Evolutionary conservation across 2,797 vertebrate genomes (phyloP).

Genomic region (Miichthys miiuy): DNA sequence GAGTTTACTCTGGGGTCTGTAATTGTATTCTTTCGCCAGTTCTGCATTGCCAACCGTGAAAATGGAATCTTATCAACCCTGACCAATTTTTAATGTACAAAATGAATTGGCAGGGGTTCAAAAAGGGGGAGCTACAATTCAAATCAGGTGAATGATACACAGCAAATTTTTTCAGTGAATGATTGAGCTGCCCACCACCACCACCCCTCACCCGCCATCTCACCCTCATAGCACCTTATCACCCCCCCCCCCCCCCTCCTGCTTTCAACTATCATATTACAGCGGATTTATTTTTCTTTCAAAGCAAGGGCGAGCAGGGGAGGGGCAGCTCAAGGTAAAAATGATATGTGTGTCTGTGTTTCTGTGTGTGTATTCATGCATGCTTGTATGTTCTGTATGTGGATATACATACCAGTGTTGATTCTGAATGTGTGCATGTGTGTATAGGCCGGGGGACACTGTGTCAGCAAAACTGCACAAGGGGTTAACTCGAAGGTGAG

Average conservation of each 20-base stretch:
- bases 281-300: constrained; percentile 85
- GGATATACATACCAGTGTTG: constrained; percentile 28
- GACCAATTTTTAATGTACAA: constrained; percentile 99
- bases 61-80: constrained; percentile 99
- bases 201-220: constrained; percentile 68
- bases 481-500: constrained; percentile 61
- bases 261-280: constrained; percentile 80
- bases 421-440: constrained; percentile 23
- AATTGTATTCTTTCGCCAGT: constrained; percentile 99
- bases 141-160: constrained; percentile 99
- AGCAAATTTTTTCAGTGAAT: constrained; percentile 85
- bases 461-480: constrained; percentile 44
- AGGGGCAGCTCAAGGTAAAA: constrained; percentile 35
- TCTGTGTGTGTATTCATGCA: constrained; percentile 44
- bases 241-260: constrained; percentile 14
- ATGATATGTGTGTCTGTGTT: constrained; percentile 1
- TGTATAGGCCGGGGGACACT: constrained; percentile 3
- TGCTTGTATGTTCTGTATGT: constrained; percentile 23
- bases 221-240: constrained; percentile 78
- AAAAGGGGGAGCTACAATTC: constrained; percentile 94
- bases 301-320: constrained; percentile 56
- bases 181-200: constrained; percentile 84
- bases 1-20: constrained; percentile 99
- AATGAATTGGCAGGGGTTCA: constrained; percentile 99
- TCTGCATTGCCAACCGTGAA: constrained; percentile 99